These are phyloP conservation scores for Poeciliopsis turrubarensis DNA, from an alignment of 2,113 vertebrate species.

Conservation along the genomic window DNA sequence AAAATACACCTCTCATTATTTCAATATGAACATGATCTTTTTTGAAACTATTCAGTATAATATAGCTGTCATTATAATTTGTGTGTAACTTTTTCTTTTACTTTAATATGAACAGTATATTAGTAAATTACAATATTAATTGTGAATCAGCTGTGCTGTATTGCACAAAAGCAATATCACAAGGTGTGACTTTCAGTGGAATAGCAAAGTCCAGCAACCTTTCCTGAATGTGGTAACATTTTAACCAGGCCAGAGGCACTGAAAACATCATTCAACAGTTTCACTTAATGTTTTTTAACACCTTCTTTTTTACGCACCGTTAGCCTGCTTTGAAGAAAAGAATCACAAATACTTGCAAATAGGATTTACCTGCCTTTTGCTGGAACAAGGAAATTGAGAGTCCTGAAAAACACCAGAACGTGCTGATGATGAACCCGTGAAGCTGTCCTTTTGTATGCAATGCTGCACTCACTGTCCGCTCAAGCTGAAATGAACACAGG, in stretches of 20 bases:
- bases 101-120: neutral
- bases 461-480: slow-evolving; percentile 46
- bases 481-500: slow-evolving; percentile 27
- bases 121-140: neutral
- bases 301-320: neutral
- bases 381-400: slow-evolving; percentile 37
- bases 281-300: neutral
- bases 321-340: slow-evolving; percentile 3
- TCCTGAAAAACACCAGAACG: slow-evolving; percentile 32
- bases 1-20: neutral
- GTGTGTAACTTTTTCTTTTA: neutral
- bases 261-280: neutral
- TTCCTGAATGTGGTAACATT: neutral
- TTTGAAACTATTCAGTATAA: neutral
- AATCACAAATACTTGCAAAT: neutral
- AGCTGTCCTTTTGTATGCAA: slow-evolving; percentile 59
- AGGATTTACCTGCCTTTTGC: slow-evolving; percentile 65
- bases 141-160: neutral
- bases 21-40: neutral
- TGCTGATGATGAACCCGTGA: slow-evolving; percentile 44
- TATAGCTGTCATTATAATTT: neutral
- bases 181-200: neutral
- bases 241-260: neutral
- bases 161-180: neutral
- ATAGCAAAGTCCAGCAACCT: neutral